Evolutionary conservation across 2,888 invertebrate species (phyloP), one percentile per base, ranked within the genome.

Genomic region (Parthenolecanium corni): DNA sequence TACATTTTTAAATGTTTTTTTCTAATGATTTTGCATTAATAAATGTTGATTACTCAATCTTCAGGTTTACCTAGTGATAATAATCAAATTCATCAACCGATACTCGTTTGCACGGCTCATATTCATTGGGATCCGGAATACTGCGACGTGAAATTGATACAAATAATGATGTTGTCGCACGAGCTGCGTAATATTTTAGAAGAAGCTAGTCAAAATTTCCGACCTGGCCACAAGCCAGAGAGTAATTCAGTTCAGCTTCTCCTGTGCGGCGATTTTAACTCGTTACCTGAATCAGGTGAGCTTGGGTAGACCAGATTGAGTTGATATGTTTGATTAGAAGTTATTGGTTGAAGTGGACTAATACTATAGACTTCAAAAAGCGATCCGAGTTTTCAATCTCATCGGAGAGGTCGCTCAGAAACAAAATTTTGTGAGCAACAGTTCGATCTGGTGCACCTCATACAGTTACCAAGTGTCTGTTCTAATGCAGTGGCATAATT

Each of bases 61-160:
- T 14, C 44, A 80, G 85, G 85, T 65, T 73, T 85, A 71, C 85
- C 88, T 57, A 78, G 82, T 11, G 89, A 92, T 72, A 80, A 84
- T 68, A 82, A 81, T 66, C 84, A 83, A 76, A 79, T 84, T 68
- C 83, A 83, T 69, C 90, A 91, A 73, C 90, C 91, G 20, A 80
- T 98, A 66, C 78, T 97, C 65, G 94, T 98, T 57, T 95, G 96
- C 75, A 98, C 96, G 31, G 96, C 97, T 38, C 98, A 98, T 77
- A 93, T 98, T 70, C 97, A 98, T 76, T 99, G 98, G 98, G 97
- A 99, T 79, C 98, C 98, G 0, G 96, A 98, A 77, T 97, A 87
- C 77, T 95, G 96, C 74, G 98, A 98, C 77, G 98, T 98, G 52
- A 98, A 98, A 76, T 81, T 99, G 52, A 95, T 99, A 68, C 98